Evolutionary conservation across 2,797 vertebrate genomes (phyloP).

Genomic region (Psittacula echo): DNA sequence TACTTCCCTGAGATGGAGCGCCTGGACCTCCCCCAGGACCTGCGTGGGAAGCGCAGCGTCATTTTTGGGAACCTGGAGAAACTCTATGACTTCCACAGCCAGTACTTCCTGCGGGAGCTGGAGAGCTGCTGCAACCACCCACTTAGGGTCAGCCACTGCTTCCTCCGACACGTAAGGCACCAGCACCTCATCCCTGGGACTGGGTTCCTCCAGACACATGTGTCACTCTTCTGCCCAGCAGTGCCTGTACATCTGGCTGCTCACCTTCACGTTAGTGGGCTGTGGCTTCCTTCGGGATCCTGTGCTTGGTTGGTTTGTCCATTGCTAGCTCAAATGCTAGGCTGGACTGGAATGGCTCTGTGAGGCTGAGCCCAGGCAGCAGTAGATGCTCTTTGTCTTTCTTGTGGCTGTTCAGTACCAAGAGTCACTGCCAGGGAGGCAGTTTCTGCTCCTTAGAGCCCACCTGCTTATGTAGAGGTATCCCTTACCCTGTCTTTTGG

Average conservation of each 20-base stretch:
- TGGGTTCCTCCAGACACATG: fast-evolving
- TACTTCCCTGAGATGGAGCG: conserved; percentile 97
- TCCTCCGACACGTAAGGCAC: conserved; percentile 89
- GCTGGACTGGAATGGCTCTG: not conserved
- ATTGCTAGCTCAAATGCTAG: not conserved
- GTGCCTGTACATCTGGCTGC: not conserved
- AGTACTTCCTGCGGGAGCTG: conserved; percentile 93
- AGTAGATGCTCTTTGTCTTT: not conserved
- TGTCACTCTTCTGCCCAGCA: not conserved
- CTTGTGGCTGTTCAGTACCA: not conserved
- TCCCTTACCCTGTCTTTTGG: not conserved
- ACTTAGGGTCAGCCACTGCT: conserved; percentile 90
- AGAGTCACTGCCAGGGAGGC: not conserved
- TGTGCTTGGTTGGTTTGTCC: not conserved
- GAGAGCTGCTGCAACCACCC: conserved; percentile 94
- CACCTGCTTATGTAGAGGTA: not conserved
- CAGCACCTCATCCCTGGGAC: not conserved
- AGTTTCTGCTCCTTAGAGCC: not conserved
- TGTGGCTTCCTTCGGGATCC: not conserved
- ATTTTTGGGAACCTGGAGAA: conserved; percentile 97
- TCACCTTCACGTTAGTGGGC: not conserved
- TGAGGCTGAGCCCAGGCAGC: not conserved
- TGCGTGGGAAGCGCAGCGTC: conserved; percentile 89
- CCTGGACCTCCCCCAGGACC: conserved; percentile 89
- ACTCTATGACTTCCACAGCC: conserved; percentile 91